Evolutionary conservation across 2,888 invertebrate species (phyloP).

Genomic region (Phortica okadai): DNA sequence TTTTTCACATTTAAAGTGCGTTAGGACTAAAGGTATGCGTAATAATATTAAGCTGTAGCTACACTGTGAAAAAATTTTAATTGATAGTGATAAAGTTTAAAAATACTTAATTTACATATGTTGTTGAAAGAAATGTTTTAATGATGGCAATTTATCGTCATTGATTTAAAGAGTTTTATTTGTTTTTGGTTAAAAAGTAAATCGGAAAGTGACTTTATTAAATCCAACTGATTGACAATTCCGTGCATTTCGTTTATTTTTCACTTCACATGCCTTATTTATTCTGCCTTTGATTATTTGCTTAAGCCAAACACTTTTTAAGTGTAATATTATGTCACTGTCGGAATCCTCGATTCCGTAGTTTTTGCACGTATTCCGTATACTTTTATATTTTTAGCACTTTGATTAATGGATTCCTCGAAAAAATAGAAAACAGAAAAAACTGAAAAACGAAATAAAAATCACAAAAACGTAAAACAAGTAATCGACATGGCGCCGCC

Average conservation of each 20-base stretch:
- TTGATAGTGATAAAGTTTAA: background rate
- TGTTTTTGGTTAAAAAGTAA: too few species aligned
- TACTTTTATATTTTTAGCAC: slow-evolving; percentile 54
- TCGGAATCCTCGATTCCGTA: background rate
- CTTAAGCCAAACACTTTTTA: background rate
- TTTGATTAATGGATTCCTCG: slow-evolving; percentile 59
- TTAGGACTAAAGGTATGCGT: slow-evolving; percentile 15
- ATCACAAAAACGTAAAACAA: background rate
- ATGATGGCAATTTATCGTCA: too few species aligned
- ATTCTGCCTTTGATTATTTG: background rate
- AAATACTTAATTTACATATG: too few species aligned
- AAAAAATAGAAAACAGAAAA: slow-evolving; percentile 34
- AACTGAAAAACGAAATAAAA: slow-evolving; percentile 46
- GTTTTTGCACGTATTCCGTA: slow-evolving; percentile 1
- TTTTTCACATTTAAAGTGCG: slow-evolving; percentile 10
- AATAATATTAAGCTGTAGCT: background rate
- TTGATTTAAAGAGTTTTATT: too few species aligned
- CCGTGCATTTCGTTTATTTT: background rate
- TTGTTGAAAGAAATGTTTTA: too few species aligned
- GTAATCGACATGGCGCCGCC: slow-evolving; percentile 30
- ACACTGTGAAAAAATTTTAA: background rate
- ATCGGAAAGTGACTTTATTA: too few species aligned
- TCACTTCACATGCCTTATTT: too few species aligned
- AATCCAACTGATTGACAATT: background rate
- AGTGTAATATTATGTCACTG: background rate